Percentiles rank a stretch among this genome's conserved stretches.
Conservation (phyloP, 2,888 invertebrate genomes). For the Chrysolina oricalcia region DNA sequence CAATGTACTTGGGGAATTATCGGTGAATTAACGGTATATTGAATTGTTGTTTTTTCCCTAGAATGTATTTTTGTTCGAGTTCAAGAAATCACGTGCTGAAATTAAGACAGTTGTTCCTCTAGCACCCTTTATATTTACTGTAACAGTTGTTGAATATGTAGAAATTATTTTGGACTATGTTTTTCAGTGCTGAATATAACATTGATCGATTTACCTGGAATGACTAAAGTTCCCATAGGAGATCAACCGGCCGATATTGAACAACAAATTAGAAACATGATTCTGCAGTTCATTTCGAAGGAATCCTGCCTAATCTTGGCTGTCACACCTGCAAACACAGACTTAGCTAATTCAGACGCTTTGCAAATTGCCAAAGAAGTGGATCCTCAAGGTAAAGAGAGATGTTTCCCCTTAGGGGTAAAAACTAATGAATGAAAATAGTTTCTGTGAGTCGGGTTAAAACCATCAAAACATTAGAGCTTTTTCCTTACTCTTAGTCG, state of each 20-base stretch:
- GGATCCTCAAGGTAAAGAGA: conserved; percentile 87
- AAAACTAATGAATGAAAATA: background rate
- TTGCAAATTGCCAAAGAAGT: conserved; percentile 98
- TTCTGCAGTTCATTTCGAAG: conserved; percentile 93
- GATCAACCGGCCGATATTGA: conserved; percentile 98
- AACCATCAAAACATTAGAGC: too few species aligned
- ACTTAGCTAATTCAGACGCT: conserved; percentile 99
- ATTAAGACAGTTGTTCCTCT: too few species aligned
- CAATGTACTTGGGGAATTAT: too few species aligned
- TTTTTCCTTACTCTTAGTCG: too few species aligned
- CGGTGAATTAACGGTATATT: too few species aligned
- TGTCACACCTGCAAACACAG: conserved; percentile 97
- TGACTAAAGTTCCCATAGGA: conserved; percentile 97
- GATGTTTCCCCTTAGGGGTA: background rate
- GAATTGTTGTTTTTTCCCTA: too few species aligned
- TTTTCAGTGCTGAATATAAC: conserved; percentile 89
- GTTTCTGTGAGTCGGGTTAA: background rate
- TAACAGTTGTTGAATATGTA: background rate
- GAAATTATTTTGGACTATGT: conserved; percentile 12
- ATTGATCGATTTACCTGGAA: conserved; percentile 94
- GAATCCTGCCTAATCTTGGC: conserved; percentile 97
- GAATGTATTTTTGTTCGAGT: too few species aligned
- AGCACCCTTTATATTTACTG: too few species aligned
- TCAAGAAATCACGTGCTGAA: too few species aligned
- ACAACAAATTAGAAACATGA: conserved; percentile 93